Evolutionary conservation across 2,797 vertebrate genomes (phyloP).

Genomic region (Enteromius argenteus): DNA sequence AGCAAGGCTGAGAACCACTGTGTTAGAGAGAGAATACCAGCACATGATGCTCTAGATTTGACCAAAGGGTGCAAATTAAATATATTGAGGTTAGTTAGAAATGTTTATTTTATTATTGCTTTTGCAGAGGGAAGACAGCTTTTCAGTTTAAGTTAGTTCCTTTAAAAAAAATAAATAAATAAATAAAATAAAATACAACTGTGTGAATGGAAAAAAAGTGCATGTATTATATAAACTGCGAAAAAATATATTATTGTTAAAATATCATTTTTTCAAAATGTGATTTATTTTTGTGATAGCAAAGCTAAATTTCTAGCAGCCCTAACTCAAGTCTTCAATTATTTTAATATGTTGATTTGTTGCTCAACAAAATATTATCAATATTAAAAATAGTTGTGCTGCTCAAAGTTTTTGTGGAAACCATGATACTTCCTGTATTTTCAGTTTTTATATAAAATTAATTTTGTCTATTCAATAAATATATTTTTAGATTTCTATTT

Average conservation of each 20-base stretch:
- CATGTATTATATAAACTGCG: not conserved
- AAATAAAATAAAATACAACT: too few relatives aligned
- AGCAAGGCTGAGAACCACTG: not conserved
- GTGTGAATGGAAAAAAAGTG: not conserved
- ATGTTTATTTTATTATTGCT: not conserved
- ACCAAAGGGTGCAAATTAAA: not conserved
- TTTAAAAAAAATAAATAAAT: not conserved
- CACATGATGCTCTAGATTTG: not conserved
- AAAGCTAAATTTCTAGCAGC: not conserved
- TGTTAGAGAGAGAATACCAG: not conserved
- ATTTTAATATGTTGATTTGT: not conserved
- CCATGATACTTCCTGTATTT: not conserved
- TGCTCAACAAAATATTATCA: not conserved
- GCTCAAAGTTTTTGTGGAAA: not conserved
- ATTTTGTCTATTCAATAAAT: too few relatives aligned
- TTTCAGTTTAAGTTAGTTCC: not conserved
- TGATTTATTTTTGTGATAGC: not conserved
- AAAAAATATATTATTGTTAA: too few relatives aligned
- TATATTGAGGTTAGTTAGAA: not conserved
- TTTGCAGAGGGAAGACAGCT: not conserved
- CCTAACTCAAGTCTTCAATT: not conserved
- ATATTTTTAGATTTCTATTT: too few relatives aligned
- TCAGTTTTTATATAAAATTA: not conserved
- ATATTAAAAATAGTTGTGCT: not conserved
- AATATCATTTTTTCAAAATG: not conserved